Base-by-base conservation (phyloP, 2,888 invertebrate genomes). In the Nomada ferruginata region DNA sequence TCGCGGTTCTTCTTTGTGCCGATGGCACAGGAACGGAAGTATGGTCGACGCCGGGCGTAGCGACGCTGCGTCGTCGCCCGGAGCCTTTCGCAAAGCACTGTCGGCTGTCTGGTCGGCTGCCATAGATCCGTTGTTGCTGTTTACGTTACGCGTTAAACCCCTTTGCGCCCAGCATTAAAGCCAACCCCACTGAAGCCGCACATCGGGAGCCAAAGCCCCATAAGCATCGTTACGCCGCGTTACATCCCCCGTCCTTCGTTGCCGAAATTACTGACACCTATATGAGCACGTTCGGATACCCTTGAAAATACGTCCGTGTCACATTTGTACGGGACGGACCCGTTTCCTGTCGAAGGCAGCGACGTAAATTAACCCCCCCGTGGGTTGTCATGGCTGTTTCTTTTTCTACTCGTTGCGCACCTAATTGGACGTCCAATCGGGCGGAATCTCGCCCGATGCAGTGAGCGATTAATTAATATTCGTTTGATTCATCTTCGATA, bases 211-310 rank as follows among this genome's bases (percentile, higher is more conserved):
- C 86, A 90, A 91, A 91, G 90, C 90, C 89, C 90, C 89, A 84
- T 91, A 88, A 91, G 91, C 90, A 87, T 89, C 89, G 91, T 90
- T 90, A 90, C 89, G 87, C 90, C 85, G 83, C 89, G 90, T 91
- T 91, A 90, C 91, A 86, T 86, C 71, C 82, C 77, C 78, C 66
- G 1, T 59, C 74, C 53, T 44, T 29, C 55, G 4, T 52, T 64
- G 44, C 55, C 61, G 61, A 82, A 82, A 83, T 74, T 82, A 82
- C 77, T 71, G 66, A 74, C 70, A 65, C 77, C 64, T 63, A 52
- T 26, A n/a, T 20, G 20, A 5, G 26, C 52, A 13, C 20, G 53
- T 11, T n/a, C n/a, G 20, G 50, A 2, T 18, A 23, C 66, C 77
- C 65, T n/a, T 68, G 64, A 57, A 73, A 59, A 59, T 68, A 59